These are phyloP conservation scores for Mola mola DNA, from an alignment of 2,113 vertebrate genomes.

Conservation along the genomic window DNA sequence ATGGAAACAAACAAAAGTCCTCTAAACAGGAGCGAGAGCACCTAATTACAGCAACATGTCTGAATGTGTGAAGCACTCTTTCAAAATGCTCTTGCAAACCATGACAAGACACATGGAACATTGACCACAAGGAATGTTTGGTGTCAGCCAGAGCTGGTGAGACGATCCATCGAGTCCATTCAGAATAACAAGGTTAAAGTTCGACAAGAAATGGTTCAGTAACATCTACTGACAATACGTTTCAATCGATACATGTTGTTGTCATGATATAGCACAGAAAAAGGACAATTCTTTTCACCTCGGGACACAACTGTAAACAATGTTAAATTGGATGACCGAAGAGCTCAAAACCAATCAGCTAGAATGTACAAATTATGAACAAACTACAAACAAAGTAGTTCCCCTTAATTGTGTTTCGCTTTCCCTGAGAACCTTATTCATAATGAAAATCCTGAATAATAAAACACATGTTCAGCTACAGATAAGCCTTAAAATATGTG, in stretches of 20 bases:
- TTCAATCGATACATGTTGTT: too few relatives aligned
- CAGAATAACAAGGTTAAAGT: slow-evolving; percentile 16
- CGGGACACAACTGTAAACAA: slow-evolving; percentile 74
- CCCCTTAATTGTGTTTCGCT: slow-evolving; percentile 79
- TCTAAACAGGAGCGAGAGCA: too few relatives aligned
- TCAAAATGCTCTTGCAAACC: slow-evolving; percentile 20
- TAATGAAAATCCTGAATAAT: slow-evolving; percentile 76
- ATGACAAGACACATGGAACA: slow-evolving; percentile 14
- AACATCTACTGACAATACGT: slow-evolving; percentile 33
- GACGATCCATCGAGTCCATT: slow-evolving; percentile 9
- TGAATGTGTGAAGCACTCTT: slow-evolving; percentile 23
- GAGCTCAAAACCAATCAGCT: slow-evolving; percentile 55
- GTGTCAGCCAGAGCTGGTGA: slow-evolving; percentile 40
- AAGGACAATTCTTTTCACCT: slow-evolving; percentile 26
- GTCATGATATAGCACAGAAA: slow-evolving; percentile 35
- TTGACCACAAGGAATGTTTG: slow-evolving; percentile 27
- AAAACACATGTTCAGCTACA: slow-evolving; percentile 74
- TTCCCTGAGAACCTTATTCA: slow-evolving; percentile 84
- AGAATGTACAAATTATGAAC: slow-evolving; percentile 55
- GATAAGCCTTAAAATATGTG: slow-evolving; percentile 73
- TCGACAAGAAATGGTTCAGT: slow-evolving; percentile 37
- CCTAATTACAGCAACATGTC: slow-evolving; percentile 30
- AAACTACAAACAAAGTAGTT: slow-evolving; percentile 65
- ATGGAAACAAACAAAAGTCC: slow-evolving; percentile 25
- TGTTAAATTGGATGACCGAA: slow-evolving; percentile 52